Percentiles rank a stretch among this genome's conserved stretches.
phyloP scores from a whole-genome alignment of 1,140 invertebrate genomes.

The Tenebrio molitor region DNA sequence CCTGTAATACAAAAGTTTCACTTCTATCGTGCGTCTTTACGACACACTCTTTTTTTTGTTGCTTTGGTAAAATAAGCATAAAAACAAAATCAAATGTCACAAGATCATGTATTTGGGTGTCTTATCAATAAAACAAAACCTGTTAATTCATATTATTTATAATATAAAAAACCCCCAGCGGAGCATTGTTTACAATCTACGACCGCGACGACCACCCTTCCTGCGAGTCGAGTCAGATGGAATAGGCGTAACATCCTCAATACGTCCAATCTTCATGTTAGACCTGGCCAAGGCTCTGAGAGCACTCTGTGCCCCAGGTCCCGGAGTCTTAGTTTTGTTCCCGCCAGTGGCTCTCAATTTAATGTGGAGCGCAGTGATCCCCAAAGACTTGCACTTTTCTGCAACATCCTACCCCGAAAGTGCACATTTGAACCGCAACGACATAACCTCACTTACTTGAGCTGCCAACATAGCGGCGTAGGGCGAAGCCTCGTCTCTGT shows the following conservation, averaged over 20 bases:
- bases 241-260: constrained; percentile 99
- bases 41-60: too few species aligned
- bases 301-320: constrained; percentile 98
- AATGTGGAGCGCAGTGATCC: constrained; percentile 98
- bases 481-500: constrained; percentile 99
- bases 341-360: constrained; percentile 98
- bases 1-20: too few species aligned
- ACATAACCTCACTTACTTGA: constrained; percentile 75
- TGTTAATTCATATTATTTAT: constrained; percentile 9
- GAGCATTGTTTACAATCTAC: constrained; percentile 86
- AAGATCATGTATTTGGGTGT: not conserved
- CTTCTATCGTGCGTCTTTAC: too few species aligned
- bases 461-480: constrained; percentile 99
- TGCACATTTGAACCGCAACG: not conserved
- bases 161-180: constrained; percentile 13
- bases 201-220: constrained; percentile 99
- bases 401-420: constrained; percentile 89
- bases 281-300: constrained; percentile 97
- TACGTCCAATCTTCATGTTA: constrained; percentile 99
- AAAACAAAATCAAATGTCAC: too few species aligned
- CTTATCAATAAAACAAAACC: not conserved
- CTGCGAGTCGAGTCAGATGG: constrained; percentile 98
- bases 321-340: constrained; percentile 97
- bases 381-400: constrained; percentile 97
- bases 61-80: too few species aligned